Percentiles rank a stretch among this genome's conserved stretches.
Conservation (phyloP, 2,888 invertebrate genomes). For the Hypolimnas misippus region DNA sequence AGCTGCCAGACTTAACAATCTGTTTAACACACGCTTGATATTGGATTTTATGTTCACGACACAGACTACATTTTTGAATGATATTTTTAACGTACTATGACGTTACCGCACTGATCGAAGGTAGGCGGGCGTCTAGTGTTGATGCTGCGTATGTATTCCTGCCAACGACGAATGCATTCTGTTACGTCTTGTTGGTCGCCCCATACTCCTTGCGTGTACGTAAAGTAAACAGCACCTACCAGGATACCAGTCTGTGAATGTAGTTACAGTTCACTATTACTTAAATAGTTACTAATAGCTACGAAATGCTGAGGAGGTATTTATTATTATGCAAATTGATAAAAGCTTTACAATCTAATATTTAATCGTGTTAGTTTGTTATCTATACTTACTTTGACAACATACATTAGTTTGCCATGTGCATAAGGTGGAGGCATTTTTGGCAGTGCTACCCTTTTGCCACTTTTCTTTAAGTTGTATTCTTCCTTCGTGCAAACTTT, state of each 20-base stretch:
- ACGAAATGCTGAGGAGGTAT: slow-evolving; percentile 63
- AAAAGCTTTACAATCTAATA: not conserved
- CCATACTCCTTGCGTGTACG: slow-evolving; percentile 78
- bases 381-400: slow-evolving; percentile 64
- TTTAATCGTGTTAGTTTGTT: not conserved
- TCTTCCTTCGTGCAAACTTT: slow-evolving; percentile 74
- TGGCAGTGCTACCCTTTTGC: slow-evolving; percentile 50
- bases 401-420: slow-evolving; percentile 74
- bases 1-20: slow-evolving; percentile 6
- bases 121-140: slow-evolving; percentile 71
- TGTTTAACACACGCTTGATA: not conserved
- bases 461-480: slow-evolving; percentile 58
- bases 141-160: slow-evolving; percentile 72
- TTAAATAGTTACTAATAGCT: slow-evolving; percentile 55
- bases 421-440: slow-evolving; percentile 53
- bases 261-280: slow-evolving; percentile 31
- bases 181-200: slow-evolving; percentile 73
- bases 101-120: slow-evolving; percentile 71
- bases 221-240: slow-evolving; percentile 73
- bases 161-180: slow-evolving; percentile 74
- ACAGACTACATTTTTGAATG: slow-evolving; percentile 17
- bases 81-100: slow-evolving; percentile 61
- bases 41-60: slow-evolving; percentile 8
- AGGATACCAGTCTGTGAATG: slow-evolving; percentile 71
- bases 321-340: slow-evolving; percentile 7